Conservation (phyloP, 2,888 invertebrate genomes). For the Linnaemya tessellans region DNA sequence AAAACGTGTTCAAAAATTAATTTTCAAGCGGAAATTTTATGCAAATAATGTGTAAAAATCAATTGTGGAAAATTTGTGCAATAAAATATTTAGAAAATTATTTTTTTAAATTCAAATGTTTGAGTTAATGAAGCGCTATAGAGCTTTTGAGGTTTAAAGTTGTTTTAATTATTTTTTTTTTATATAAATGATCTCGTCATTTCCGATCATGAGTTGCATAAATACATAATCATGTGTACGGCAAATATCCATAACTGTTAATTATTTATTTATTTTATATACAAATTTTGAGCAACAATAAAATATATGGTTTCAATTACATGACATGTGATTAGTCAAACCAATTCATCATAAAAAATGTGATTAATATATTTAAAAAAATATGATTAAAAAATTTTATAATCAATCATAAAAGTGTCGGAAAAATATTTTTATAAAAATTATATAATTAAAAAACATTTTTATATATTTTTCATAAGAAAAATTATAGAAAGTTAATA, state of each 20-base stretch:
- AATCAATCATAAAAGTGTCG: background rate
- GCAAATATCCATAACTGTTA: background rate
- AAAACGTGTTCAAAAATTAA: background rate
- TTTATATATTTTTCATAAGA: background rate
- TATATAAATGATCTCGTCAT: background rate
- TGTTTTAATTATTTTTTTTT: background rate
- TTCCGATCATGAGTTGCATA: slow-evolving; percentile 48
- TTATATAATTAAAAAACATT: background rate
- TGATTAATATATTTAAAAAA: slow-evolving; percentile 32
- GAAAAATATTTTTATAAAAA: background rate
- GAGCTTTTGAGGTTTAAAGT: background rate
- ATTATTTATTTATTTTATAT: background rate
- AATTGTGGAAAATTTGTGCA: background rate
- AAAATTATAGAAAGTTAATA: background rate
- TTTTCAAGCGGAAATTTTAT: background rate
- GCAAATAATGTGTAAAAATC: background rate
- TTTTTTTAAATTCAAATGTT: background rate
- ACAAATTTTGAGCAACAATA: background rate
- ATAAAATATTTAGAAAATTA: background rate
- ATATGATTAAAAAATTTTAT: background rate
- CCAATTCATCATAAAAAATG: slow-evolving; percentile 31
- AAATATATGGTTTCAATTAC: background rate
- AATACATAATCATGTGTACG: background rate
- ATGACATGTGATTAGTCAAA: background rate
- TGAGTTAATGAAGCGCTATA: background rate